Conservation (phyloP, 2,113 vertebrate species). For the Vulpes vulpes region DNA sequence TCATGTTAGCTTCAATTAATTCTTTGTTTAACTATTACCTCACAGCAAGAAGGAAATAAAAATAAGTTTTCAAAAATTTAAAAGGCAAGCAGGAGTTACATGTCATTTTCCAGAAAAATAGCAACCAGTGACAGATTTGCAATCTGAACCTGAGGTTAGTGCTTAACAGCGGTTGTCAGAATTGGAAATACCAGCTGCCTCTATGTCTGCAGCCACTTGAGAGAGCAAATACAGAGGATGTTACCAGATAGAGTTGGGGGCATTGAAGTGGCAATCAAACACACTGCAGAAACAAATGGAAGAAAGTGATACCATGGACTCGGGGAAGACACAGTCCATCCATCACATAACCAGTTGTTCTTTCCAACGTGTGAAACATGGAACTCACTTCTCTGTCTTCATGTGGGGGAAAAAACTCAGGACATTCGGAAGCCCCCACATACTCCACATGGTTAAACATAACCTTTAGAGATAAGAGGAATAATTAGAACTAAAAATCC, state of each 20-base stretch:
- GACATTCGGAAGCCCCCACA: neutral
- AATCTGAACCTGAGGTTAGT: constrained; percentile 74
- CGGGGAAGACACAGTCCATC: constrained; percentile 50
- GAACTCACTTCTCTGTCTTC: neutral
- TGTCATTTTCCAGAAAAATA: constrained; percentile 63
- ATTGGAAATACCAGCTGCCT: constrained; percentile 82
- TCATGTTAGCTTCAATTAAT: constrained; percentile 10
- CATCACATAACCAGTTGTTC: constrained; percentile 65
- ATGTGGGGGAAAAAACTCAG: neutral
- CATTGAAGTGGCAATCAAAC: constrained; percentile 62
- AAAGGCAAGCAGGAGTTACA: constrained; percentile 40
- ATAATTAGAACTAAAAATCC: neutral
- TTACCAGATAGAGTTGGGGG: constrained; percentile 63
- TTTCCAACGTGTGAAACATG: constrained; percentile 41
- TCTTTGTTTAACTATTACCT: neutral
- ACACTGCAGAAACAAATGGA: constrained; percentile 65
- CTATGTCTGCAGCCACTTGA: constrained; percentile 75
- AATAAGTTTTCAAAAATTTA: constrained; percentile 47
- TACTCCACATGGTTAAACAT: neutral
- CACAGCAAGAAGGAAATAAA: constrained; percentile 4
- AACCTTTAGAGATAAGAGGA: neutral
- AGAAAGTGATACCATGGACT: constrained; percentile 55
- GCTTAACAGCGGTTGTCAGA: constrained; percentile 67
- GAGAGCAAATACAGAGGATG: constrained; percentile 75
- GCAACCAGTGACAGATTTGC: constrained; percentile 77